phyloP scores from a whole-genome alignment of 2,113 vertebrate genomes.

The Ceyx cyanopectus region DNA sequence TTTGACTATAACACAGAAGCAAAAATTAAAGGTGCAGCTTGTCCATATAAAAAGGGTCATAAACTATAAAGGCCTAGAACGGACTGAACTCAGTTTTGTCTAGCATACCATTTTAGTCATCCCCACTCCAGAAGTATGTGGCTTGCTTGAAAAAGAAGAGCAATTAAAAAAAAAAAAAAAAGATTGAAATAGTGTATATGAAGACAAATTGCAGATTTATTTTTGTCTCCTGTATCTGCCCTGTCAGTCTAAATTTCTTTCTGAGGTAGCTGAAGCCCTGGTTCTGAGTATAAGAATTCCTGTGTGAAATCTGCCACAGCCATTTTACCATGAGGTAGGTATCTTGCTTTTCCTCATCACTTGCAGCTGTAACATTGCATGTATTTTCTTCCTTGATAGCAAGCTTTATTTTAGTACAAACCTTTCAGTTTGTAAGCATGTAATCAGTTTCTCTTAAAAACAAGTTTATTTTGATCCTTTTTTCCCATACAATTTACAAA shows the following conservation, averaged over 20 bases:
- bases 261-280: rapidly evolving
- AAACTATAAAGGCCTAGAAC: not conserved
- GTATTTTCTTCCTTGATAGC: not conserved
- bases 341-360: not conserved
- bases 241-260: not conserved
- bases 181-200: not conserved
- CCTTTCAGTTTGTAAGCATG: not conserved
- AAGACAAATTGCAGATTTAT: not conserved
- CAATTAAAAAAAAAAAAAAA: constrained; percentile 14
- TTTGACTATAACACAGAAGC: not conserved
- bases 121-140: not conserved
- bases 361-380: not conserved
- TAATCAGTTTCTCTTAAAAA: not conserved
- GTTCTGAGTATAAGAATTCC: not conserved
- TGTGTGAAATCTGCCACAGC: not conserved
- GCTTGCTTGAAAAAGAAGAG: not conserved
- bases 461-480: not conserved
- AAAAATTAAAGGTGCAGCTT: not conserved
- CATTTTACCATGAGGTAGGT: not conserved
- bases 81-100: not conserved
- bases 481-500: not conserved
- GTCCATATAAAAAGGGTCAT: not conserved
- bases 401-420: not conserved
- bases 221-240: not conserved
- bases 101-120: not conserved